Conservation (phyloP, 1,140 invertebrate species). For the Brachionus calyciflorus region DNA sequence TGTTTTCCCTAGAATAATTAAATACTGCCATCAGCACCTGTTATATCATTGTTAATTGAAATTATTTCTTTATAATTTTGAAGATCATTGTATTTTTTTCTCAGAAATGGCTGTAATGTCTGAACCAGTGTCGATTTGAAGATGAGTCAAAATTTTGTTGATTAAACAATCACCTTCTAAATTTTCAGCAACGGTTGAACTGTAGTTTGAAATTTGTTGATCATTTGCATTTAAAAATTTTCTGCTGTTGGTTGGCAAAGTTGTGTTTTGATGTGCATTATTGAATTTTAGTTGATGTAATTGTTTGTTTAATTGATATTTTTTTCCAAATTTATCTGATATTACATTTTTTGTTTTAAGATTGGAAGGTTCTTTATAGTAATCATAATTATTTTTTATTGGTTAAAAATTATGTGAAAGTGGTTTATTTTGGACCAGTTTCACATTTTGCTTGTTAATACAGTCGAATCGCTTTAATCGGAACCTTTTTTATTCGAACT, state of each 20-base stretch:
- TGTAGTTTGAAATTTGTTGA: conserved; percentile 1
- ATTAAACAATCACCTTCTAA: conserved; percentile 8
- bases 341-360: too few species aligned
- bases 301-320: not conserved
- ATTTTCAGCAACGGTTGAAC: not conserved
- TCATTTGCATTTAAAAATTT: not conserved
- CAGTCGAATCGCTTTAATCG: too few species aligned
- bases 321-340: too few species aligned
- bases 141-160: not conserved
- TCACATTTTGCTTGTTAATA: too few species aligned
- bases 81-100: too few species aligned
- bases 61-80: not conserved
- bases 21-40: not conserved
- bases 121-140: conserved; percentile 10
- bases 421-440: too few species aligned
- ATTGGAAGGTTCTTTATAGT: too few species aligned
- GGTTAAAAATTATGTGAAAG: too few species aligned
- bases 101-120: too few species aligned
- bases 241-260: too few species aligned
- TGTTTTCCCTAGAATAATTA: not conserved
- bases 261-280: not conserved
- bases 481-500: too few species aligned
- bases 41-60: not conserved
- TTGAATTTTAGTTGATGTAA: conserved; percentile 8
- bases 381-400: too few species aligned